Conservation (phyloP, 2,113 vertebrate species). For the Elgaria multicarinata region DNA sequence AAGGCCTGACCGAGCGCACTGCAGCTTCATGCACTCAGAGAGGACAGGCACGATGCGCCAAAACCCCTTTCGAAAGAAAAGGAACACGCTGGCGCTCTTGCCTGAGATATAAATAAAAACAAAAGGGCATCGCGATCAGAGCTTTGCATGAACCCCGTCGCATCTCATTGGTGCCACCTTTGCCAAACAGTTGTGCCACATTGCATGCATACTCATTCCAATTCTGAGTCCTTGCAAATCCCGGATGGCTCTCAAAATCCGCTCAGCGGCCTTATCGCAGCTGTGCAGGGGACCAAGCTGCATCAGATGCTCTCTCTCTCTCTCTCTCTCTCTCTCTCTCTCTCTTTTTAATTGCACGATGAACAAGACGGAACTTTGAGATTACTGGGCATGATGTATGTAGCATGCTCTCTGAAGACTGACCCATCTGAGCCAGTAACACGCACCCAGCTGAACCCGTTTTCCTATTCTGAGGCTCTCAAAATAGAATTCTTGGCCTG, state of each 20-base stretch:
- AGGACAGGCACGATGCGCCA: neutral
- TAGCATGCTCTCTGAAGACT: too few relatives aligned
- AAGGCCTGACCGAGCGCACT: too few relatives aligned
- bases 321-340: too few relatives aligned
- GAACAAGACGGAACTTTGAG: constrained; percentile 42
- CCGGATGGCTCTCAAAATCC: neutral
- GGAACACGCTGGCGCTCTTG: neutral
- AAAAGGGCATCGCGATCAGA: constrained; percentile 23
- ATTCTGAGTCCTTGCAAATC: constrained; percentile 2
- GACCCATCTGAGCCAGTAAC: neutral
- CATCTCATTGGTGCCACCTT: constrained; percentile 13
- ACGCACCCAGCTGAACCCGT: too few relatives aligned
- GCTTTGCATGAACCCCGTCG: constrained; percentile 33
- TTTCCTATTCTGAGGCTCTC: constrained; percentile 34
- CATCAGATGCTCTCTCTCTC: constrained; percentile 7
- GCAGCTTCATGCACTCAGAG: neutral
- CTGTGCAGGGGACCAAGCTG: constrained; percentile 52
- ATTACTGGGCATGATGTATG: neutral
- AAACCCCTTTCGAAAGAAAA: neutral
- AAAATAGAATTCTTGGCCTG: neutral
- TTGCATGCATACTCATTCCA: neutral
- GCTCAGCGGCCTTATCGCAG: constrained; percentile 27
- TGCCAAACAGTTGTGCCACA: constrained; percentile 45
- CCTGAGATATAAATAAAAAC: neutral
- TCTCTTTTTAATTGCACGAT: constrained; percentile 34